Percentiles rank a stretch among this genome's conserved stretches.
Evolutionary conservation across 2,113 vertebrate genomes (phyloP).

Genomic region (Phalacrocorax pelagicus): DNA sequence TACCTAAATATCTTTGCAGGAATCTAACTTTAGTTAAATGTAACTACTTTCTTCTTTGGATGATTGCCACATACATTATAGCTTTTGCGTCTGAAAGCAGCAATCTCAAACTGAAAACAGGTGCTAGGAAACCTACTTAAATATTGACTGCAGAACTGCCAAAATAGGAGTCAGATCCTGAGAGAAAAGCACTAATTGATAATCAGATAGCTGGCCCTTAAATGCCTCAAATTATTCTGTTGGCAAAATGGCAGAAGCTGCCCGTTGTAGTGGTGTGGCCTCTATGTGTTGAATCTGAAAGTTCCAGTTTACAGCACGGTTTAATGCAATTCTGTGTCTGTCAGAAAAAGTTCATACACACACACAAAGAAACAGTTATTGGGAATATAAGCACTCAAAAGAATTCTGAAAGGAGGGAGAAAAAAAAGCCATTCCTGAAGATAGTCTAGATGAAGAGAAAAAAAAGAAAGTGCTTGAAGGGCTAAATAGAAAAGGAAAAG

Average conservation of each 20-base stretch:
- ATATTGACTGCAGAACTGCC: background rate
- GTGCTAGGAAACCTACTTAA: constrained; percentile 3
- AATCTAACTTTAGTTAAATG: background rate
- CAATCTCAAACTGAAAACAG: background rate
- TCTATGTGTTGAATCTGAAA: background rate
- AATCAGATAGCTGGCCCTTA: background rate
- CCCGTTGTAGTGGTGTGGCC: background rate
- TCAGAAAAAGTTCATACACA: background rate
- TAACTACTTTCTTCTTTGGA: background rate
- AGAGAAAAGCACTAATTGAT: background rate
- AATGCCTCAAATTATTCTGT: background rate
- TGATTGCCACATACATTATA: background rate
- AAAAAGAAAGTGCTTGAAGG: background rate
- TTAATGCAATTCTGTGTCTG: background rate
- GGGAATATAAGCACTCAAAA: background rate
- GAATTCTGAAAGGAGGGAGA: background rate
- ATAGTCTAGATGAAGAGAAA: background rate
- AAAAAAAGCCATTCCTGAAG: background rate
- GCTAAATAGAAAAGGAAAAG: background rate
- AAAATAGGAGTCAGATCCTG: background rate
- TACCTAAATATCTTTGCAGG: background rate
- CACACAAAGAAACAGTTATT: background rate
- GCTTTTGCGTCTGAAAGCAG: background rate
- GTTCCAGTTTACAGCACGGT: background rate
- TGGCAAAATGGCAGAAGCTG: background rate